Percentiles rank a stretch among this genome's conserved stretches.
These are phyloP conservation scores for Drosophila mauritiana DNA, from an alignment of 1,140 invertebrate species.

Conservation along the genomic window DNA sequence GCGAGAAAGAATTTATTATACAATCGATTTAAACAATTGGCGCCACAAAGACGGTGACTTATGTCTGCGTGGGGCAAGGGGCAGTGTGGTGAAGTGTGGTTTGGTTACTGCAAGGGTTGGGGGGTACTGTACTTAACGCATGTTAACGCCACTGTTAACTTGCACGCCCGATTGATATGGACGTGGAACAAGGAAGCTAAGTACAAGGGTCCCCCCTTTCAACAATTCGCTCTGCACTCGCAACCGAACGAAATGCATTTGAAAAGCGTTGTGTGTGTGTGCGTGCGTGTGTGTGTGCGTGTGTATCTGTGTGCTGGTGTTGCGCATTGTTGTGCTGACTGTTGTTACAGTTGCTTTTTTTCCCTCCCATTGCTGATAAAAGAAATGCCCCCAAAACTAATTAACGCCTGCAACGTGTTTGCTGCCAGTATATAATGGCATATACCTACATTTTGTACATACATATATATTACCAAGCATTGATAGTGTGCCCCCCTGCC, in stretches of 20 bases:
- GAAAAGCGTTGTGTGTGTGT: slow-evolving; percentile 27
- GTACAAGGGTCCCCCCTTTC: background rate
- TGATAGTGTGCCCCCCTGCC: slow-evolving; percentile 13
- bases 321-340: background rate
- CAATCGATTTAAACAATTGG: slow-evolving; percentile 63
- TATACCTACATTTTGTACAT: background rate
- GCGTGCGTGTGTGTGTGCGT: background rate
- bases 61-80: background rate
- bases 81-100: background rate
- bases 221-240: slow-evolving; percentile 71
- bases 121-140: slow-evolving; percentile 19
- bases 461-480: slow-evolving; percentile 6
- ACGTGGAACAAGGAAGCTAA: slow-evolving; percentile 51
- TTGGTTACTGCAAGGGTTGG: background rate
- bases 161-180: slow-evolving; percentile 23
- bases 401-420: slow-evolving; percentile 79
- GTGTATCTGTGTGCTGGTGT: background rate
- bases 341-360: slow-evolving; percentile 34
- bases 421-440: slow-evolving; percentile 13
- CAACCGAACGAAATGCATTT: slow-evolving; percentile 78
- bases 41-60: slow-evolving; percentile 45
- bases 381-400: slow-evolving; percentile 82
- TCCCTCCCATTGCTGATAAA: slow-evolving; percentile 65
- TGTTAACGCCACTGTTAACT: slow-evolving; percentile 25
- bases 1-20: slow-evolving; percentile 47